Conservation (phyloP, 2,113 vertebrate genomes). For the Anthoscopus minutus region DNA sequence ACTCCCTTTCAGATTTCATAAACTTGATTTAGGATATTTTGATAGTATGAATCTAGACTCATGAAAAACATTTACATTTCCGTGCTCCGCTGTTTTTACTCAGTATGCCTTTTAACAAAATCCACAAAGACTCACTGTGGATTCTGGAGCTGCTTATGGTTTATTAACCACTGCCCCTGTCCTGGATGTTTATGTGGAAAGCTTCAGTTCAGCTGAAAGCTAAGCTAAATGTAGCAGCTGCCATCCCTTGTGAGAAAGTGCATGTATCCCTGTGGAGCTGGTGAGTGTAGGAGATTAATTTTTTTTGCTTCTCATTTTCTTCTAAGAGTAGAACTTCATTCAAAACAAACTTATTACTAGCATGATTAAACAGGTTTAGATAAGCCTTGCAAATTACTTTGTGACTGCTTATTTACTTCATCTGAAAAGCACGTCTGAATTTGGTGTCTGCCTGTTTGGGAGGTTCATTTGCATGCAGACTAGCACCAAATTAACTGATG, state of each 20-base stretch:
- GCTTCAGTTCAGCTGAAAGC: slow-evolving; percentile 7
- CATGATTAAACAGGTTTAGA: not conserved
- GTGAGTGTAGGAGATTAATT: not conserved
- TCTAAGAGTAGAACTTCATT: not conserved
- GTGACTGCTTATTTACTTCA: not conserved
- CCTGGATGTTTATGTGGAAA: slow-evolving; percentile 38
- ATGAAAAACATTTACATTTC: slow-evolving; percentile 52
- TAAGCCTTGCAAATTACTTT: slow-evolving; percentile 2
- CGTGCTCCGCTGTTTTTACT: slow-evolving; percentile 42
- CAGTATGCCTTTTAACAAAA: slow-evolving; percentile 46
- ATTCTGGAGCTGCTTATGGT: slow-evolving; percentile 35
- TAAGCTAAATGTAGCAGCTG: not conserved
- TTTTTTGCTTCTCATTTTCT: not conserved
- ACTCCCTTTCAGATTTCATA: slow-evolving; percentile 50
- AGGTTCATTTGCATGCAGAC: slow-evolving; percentile 18
- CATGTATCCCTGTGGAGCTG: not conserved
- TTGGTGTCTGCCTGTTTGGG: not conserved
- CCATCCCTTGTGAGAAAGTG: not conserved
- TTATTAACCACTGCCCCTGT: slow-evolving; percentile 44
- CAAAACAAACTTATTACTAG: not conserved
- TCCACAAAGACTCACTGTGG: slow-evolving; percentile 53
- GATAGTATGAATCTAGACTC: slow-evolving; percentile 48
- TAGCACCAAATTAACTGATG: not conserved
- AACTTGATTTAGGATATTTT: slow-evolving; percentile 59
- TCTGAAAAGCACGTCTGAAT: not conserved